Evolutionary conservation across 2,888 invertebrate species (phyloP), one percentile per base, ranked within the genome.

Genomic region (Chirona hameri): DNA sequence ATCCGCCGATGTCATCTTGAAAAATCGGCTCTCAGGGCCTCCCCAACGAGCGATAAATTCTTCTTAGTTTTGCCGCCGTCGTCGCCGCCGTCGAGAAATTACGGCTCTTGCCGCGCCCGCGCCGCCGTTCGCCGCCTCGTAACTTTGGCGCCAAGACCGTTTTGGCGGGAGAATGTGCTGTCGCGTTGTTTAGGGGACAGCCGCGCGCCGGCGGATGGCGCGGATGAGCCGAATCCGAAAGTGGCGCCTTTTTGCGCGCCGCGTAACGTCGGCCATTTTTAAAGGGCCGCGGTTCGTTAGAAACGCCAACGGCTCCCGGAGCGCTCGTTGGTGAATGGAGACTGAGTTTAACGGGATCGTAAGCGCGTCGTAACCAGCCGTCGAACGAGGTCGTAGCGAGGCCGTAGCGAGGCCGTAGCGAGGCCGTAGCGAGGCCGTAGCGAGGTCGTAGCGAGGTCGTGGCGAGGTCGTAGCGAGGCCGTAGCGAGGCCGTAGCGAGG

Each of bases 71-170:
- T 24, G 46, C 76, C 46, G 76, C 76, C 76, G 76, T 76, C 76
- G 39, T 46, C 76, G 76, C 76, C 46, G 72, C 24, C 46, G 24
- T 3, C 46, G 76, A 10, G 9, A 46, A 76, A 46, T 46, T 76
- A 76, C 39, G 39, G 76, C 76, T 24, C 76, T 29, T 24, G 76
- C 46, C 39, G 39, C 76, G 76, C 76, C 76, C 24, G 24, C 76
- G 76, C 76, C 31, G 76, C 46, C 76, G 21, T 76, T 76, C 76
- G 76, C 76, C 76, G 76, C 27, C 76, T 76, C 76, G 76, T 76
- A 76, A 76, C 24, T 76, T 27, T 76, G 76, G 39, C 76, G 39
- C 21, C 21, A 76, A 39, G 76, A 76, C 46, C 76, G 46, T 76
- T 76, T 76, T 76, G 76, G 76, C 76, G 72, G 46, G 76, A 27